Evolutionary conservation across 2,888 invertebrate genomes (phyloP), one percentile per base, ranked within the genome.

Genomic region (Scaptomyza tumidula): DNA sequence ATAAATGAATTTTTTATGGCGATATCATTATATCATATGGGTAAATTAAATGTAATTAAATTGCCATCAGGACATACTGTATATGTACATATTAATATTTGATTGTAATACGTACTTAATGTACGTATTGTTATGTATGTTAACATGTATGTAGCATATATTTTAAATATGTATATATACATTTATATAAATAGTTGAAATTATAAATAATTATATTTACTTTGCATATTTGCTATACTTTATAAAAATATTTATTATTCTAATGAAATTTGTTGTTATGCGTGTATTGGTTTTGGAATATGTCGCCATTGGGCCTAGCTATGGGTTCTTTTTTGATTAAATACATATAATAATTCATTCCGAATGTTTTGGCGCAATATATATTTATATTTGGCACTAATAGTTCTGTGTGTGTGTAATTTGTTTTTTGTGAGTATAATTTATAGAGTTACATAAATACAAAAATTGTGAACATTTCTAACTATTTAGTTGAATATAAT

Each of bases 351-450:
- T 59, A 61, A 71, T 73, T 74, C 66, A 68, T 64, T 74, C 69
- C 71, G 72, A 86, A 73, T 75, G 70, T 75, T 68, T 68, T 80
- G 85, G 73, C 78, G 74, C 79, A 80, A 76, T 78, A 73, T 61
- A 59, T 67, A 35, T 67, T 29, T 80, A 86, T 78, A 75, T 82
- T 87, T 90, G 90, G 90, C 90, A 90, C 90, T 68, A 63, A 35
- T 83, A 80, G 66, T 75, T 84, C 67, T 33, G 33, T 33, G 56
- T 59, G 52, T 16, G 5, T 52, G 14, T 44, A 45, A 39, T 53
- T 33, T 13, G 37, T 52, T 19, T 39, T 19, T 39, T 19, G 37
- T 13, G 27, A 35, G 29, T 29, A 9, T 24, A 24, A 14, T 52
- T 49, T 70, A 57, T 68, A 49, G 54, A 64, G 44, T 65, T 56